Conservation (phyloP, 1,140 invertebrate species). For the Akabosia matsudoensis region DNA sequence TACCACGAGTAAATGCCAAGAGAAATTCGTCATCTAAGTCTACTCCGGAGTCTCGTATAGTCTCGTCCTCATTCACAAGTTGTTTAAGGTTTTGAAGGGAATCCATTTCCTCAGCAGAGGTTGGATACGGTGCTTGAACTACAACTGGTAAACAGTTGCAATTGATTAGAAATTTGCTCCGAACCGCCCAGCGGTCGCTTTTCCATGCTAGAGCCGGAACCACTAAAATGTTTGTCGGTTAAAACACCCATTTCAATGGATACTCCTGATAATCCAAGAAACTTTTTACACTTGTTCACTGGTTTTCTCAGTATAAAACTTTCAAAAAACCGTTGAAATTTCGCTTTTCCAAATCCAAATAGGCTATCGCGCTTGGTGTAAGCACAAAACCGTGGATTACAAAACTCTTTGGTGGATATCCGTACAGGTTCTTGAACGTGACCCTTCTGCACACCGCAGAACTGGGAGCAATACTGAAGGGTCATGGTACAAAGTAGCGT, state of each 20-base stretch:
- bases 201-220: background rate
- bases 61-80: background rate
- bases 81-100: background rate
- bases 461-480: background rate
- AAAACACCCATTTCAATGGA: background rate
- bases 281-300: background rate
- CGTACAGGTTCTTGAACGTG: background rate
- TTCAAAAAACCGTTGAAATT: too few species aligned
- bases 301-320: too few species aligned
- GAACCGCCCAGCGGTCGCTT: background rate
- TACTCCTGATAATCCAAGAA: too few species aligned
- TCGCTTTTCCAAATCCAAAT: too few species aligned
- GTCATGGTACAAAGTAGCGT: background rate
- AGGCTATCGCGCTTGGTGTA: background rate
- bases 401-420: background rate
- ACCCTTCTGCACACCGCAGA: conserved; percentile 7
- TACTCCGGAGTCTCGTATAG: background rate
- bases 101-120: background rate
- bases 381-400: background rate
- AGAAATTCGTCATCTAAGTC: conserved; percentile 3
- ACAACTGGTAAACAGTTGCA: background rate
- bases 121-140: background rate
- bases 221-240: conserved; percentile 1
- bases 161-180: background rate
- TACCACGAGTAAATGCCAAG: background rate